Evolutionary conservation across 2,797 vertebrate genomes (phyloP).

Genomic region (Nasua narica): DNA sequence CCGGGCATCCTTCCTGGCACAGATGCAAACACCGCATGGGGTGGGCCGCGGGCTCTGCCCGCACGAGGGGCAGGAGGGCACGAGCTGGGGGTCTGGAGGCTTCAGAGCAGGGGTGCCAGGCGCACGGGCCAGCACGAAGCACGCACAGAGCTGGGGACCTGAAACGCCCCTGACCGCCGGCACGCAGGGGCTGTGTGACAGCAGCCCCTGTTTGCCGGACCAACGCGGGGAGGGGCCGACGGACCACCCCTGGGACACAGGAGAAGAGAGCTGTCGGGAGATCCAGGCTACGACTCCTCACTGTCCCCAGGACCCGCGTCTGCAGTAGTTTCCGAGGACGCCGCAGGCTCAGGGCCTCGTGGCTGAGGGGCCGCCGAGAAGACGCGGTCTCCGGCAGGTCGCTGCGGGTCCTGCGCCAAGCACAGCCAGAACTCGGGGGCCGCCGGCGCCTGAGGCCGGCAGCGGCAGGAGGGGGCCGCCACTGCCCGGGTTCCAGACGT

Average conservation of each 20-base stretch:
- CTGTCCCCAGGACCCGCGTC: background rate
- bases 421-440: background rate
- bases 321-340: background rate
- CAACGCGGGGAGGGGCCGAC: background rate
- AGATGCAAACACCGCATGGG: background rate
- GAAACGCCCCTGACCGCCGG: background rate
- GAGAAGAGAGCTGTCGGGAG: background rate
- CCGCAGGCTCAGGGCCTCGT: background rate
- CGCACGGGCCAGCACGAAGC: too few relatives aligned
- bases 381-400: too few relatives aligned
- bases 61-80: background rate
- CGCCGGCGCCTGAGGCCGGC: rapidly evolving
- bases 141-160: background rate
- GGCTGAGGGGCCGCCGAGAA: background rate
- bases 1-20: background rate
- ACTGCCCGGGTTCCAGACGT: background rate
- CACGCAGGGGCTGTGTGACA: background rate
- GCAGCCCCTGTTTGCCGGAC: background rate
- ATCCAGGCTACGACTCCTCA: background rate
- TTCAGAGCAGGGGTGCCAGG: background rate
- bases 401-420: background rate
- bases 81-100: background rate
- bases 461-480: background rate
- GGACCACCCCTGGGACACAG: background rate
- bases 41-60: background rate